Evolutionary conservation across 2,797 vertebrate genomes (phyloP).

Genomic region (Caiman crocodilus): DNA sequence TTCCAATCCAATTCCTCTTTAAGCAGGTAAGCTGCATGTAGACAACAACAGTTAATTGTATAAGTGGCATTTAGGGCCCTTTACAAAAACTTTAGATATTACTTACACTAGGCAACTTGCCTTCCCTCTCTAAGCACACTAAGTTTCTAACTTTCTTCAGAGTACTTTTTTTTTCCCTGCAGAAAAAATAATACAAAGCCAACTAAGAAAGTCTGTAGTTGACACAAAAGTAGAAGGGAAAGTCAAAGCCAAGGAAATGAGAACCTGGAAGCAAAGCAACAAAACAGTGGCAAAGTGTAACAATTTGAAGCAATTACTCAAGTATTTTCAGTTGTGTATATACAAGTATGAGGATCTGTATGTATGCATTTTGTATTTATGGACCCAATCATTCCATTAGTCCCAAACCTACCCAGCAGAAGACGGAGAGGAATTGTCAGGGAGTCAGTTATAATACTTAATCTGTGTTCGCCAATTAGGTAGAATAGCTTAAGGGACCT

Average conservation of each 20-base stretch:
- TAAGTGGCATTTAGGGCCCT: too few species aligned
- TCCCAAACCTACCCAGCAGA: not conserved
- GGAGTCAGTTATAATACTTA: not conserved
- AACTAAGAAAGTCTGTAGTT: not conserved
- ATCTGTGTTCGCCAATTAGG: not conserved
- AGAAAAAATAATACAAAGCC: not conserved
- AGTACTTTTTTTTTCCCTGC: not conserved
- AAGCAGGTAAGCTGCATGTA: too few species aligned
- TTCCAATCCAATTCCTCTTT: too few species aligned
- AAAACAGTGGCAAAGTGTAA: not conserved
- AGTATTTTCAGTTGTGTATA: not conserved
- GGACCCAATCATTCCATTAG: not conserved
- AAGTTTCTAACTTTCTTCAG: not conserved
- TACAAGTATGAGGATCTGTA: not conserved
- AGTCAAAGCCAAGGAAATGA: not conserved
- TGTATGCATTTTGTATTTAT: not conserved
- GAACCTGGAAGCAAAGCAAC: not conserved
- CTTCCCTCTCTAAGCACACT: too few species aligned
- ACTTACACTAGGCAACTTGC: too few species aligned
- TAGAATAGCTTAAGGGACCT: not conserved
- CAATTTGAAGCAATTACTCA: not conserved
- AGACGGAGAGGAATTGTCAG: not conserved
- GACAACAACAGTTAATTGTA: too few species aligned
- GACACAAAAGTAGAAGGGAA: not conserved
- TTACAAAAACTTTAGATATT: too few species aligned